Evolutionary conservation across 1,140 invertebrate genomes (phyloP).

Genomic region (Camponotus pennsylvanicus): DNA sequence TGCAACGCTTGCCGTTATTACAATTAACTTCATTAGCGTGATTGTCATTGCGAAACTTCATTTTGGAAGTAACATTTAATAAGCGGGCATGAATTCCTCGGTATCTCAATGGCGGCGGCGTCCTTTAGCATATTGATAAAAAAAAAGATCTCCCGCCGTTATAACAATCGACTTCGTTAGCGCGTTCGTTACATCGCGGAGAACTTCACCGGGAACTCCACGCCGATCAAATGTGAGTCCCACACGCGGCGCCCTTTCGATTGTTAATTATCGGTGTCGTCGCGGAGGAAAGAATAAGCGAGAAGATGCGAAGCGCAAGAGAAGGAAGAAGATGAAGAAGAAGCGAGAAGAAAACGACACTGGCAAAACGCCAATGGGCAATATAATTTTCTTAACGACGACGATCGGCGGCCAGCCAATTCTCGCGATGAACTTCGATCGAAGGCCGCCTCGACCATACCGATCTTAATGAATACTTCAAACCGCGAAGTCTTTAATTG

Average conservation of each 20-base stretch:
- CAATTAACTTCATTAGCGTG: conserved; percentile 53
- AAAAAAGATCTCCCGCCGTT: conserved; percentile 48
- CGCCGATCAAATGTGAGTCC: conserved; percentile 30
- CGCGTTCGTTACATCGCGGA: conserved; percentile 36
- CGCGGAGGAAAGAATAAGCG: conserved; percentile 18
- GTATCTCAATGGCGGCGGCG: conserved; percentile 50
- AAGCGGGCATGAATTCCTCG: conserved; percentile 35
- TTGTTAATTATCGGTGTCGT: conserved; percentile 59
- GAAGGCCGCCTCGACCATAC: conserved; percentile 45
- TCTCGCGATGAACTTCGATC: conserved; percentile 61
- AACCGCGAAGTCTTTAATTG: conserved; percentile 50
- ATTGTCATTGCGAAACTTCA: conserved; percentile 15
- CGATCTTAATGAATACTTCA: conserved; percentile 61
- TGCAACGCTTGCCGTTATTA: background rate
- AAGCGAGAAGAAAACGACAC: conserved; percentile 49
- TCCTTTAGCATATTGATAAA: conserved; percentile 41
- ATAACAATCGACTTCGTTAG: conserved; percentile 60
- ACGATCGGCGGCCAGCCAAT: conserved; percentile 49
- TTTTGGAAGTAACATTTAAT: conserved; percentile 53
- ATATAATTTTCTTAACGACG: conserved; percentile 66
- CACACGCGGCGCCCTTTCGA: conserved; percentile 28
- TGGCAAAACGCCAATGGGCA: conserved; percentile 58
- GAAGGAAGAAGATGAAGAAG: conserved; percentile 7
- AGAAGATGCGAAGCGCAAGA: background rate
- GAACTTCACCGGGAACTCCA: conserved; percentile 26